Evolutionary conservation across 1,140 invertebrate genomes (phyloP), one percentile per base, ranked within the genome.

Genomic region (Paralvinella palmiformis): DNA sequence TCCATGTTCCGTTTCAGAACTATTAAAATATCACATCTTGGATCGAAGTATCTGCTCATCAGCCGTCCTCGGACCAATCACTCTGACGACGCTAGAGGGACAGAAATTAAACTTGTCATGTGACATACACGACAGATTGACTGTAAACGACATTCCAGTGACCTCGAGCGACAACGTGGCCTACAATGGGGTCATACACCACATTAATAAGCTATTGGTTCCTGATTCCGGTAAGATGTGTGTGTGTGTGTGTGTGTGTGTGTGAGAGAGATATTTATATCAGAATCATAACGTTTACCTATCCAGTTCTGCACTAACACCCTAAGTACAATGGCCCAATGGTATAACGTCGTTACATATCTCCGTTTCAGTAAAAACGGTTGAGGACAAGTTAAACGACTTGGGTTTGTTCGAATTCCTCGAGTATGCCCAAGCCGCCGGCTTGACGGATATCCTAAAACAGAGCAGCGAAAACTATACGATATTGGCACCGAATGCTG

Each of bases 161-260:
- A 74, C 79, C 29, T 72, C 76, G 58, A 64, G 70, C 0, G 79
- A 83, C 67, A 71, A 77, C 62, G 74, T 81, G 64, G 80, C 79
- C 0, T 75, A 75, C 36, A 84, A 85, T 68, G 83, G 83, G 5
- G 76, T 83, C 17, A 68, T 84, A 41, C 83, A 84, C 64, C 75
- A 83, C 44, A 79, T 84, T 56, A 80, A 80, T 64, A 75, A 79
- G 60, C 76, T 82, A 29, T 68, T 84, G 31, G 69, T 74, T 56
- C 79, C 82, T 0, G 60, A 62, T 20, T 62, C 60, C 3, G 55
- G 55, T 57, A 57, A 31, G 10, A 33, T 57, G 37, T 41, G n/a
- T 41, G 37, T 10, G n/a, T n/a, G n/a, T 41, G n/a, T 41, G 37
- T 41, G n/a, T 41, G 37, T 10, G n/a, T 10, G n/a, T 41, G 37